These are phyloP conservation scores for Halichoeres trimaculatus DNA, from an alignment of 2,113 vertebrate species.

Conservation along the genomic window DNA sequence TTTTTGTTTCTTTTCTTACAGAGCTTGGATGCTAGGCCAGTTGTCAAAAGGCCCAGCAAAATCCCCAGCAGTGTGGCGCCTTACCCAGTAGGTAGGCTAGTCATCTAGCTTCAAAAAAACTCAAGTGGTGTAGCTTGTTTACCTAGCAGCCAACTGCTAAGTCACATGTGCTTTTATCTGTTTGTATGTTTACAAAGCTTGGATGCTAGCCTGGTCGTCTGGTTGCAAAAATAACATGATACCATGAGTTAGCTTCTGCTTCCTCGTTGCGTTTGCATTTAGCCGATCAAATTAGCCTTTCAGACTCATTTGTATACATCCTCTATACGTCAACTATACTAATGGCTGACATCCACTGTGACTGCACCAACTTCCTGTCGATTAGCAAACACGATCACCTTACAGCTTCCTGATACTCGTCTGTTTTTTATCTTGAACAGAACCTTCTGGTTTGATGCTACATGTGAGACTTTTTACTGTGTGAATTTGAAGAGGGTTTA, in stretches of 20 bases:
- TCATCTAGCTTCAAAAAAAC: too few relatives aligned
- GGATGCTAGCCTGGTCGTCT: background rate
- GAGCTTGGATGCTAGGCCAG: too few relatives aligned
- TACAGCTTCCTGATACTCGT: background rate
- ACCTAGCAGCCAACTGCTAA: too few relatives aligned
- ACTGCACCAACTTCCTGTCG: slow-evolving; percentile 7
- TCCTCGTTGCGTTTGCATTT: background rate
- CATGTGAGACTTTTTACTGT: background rate
- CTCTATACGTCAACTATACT: background rate
- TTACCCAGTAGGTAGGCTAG: too few relatives aligned
- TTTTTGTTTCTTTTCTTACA: too few relatives aligned
- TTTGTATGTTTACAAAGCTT: too few relatives aligned
- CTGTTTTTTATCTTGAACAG: background rate
- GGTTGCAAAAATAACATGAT: too few relatives aligned
- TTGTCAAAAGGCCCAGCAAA: too few relatives aligned
- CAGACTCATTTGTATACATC: background rate
- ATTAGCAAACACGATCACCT: background rate
- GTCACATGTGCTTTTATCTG: too few relatives aligned
- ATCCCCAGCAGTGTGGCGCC: too few relatives aligned
- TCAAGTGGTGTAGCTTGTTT: too few relatives aligned
- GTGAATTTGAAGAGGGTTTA: background rate
- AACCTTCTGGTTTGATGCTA: background rate
- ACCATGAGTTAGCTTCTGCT: background rate
- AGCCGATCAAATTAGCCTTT: background rate
- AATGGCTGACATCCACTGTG: slow-evolving; percentile 4